Evolutionary conservation across 2,888 invertebrate genomes (phyloP).

Genomic region (Sminthurinus aureus): DNA sequence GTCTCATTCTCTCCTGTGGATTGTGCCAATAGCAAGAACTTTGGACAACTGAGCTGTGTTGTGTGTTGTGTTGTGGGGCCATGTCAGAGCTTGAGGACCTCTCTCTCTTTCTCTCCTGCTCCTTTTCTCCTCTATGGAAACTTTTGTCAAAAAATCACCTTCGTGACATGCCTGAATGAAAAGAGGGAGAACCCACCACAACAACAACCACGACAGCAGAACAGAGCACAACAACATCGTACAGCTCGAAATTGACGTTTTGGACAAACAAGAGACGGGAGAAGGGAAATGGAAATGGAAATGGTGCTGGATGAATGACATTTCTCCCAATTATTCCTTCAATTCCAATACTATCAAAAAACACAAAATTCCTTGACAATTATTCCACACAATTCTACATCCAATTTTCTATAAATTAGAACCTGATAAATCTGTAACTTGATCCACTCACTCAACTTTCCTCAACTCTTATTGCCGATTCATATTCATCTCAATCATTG

Average conservation of each 20-base stretch:
- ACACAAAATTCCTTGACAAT: no score
- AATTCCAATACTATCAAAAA: background rate
- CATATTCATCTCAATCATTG: no score
- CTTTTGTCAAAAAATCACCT: slow-evolving; percentile 10
- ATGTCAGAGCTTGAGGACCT: background rate
- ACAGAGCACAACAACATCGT: background rate
- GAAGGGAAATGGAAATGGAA: background rate
- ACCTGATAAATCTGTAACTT: no score
- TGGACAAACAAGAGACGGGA: background rate
- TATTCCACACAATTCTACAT: no score
- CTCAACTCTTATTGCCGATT: no score
- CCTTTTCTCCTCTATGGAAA: background rate
- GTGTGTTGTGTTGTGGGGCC: background rate
- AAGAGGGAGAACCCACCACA: background rate
- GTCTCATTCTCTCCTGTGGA: background rate
- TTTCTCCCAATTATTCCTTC: background rate
- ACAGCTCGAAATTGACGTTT: background rate
- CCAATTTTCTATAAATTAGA: no score
- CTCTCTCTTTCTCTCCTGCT: background rate
- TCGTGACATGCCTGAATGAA: background rate
- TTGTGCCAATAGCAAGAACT: background rate
- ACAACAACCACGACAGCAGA: background rate
- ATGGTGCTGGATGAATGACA: background rate
- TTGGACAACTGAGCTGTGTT: background rate
- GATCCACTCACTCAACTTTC: no score